Evolutionary conservation across 1,140 invertebrate species (phyloP), one percentile per base, ranked within the genome.

Genomic region (Zaprionus ornatus): DNA sequence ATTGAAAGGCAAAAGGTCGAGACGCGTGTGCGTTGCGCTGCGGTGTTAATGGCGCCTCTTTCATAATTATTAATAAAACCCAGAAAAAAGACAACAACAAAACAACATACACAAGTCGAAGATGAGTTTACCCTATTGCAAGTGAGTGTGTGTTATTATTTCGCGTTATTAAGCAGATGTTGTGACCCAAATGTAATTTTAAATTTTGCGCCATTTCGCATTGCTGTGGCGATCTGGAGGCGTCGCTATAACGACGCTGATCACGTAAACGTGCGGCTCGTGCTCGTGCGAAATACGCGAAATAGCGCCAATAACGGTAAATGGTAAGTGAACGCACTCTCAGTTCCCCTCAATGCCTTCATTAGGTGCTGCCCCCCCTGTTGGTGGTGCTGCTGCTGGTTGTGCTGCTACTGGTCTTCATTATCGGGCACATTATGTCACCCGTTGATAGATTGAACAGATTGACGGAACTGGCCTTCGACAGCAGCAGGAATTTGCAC

Each of bases 1-100:
- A 66, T 66, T 76, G 61, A 66, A 61, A 65, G 55, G 21, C 23
- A 54, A 66, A 74, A 83, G 69, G 64, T 68, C 52, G 45, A 55
- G 52, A 45, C 71, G 72, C 70, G 72, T 62, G 65, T 66, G 73
- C 32, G 60, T 25, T 40, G 13, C 27, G 57, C 60, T 67, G 29
- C 40, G 45, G 54, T 48, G 66, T 67, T 83, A 88, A 87, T 88
- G 65, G 77, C 74, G 84, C 77, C 74, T 59, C 87, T 86, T 86
- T 88, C 82, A 83, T 83, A 88, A 88, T 83, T 83, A 83, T 74
- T 57, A 66, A 54, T 35, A 61, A 37, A 32, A 35, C 35, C 80
- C n/a, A 29, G 23, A 74, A 5, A 66, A 42, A 62, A 29, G 19
- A 52, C 52, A 55, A 54, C 55, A 54, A 52, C 63, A 57, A 82